A percentile compares a stretch with the other conserved stretches of the same genome.
Conservation (phyloP, 1,140 invertebrate species). For the Sitophilus oryzae region DNA sequence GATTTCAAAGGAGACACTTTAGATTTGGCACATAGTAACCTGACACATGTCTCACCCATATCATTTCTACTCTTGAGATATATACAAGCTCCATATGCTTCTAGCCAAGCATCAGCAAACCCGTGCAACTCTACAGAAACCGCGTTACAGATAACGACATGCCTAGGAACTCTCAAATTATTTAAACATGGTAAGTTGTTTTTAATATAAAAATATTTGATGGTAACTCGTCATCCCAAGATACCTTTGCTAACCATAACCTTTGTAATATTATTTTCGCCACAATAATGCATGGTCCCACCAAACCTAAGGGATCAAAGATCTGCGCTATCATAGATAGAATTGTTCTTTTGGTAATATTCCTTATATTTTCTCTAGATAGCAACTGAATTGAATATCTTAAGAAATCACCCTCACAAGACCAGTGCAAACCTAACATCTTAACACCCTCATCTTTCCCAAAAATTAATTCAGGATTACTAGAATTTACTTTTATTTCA, state of each 20-base stretch:
- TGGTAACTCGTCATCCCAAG: constrained; percentile 26
- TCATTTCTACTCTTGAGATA: constrained; percentile 16
- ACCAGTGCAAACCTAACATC: no score
- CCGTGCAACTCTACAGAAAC: constrained; percentile 16
- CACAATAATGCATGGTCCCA: constrained; percentile 24
- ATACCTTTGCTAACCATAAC: constrained; percentile 15
- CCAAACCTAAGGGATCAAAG: constrained; percentile 30
- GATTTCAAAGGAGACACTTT: no score
- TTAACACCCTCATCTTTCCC: no score
- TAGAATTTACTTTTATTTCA: no score
- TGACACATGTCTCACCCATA: no score
- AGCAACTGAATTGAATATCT: no score
- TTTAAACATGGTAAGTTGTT: background rate
- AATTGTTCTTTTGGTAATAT: constrained; percentile 13
- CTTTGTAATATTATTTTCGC: constrained; percentile 28
- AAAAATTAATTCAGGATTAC: no score
- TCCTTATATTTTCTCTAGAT: no score
- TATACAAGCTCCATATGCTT: constrained; percentile 34
- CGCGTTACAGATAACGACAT: background rate
- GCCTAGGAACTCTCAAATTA: constrained; percentile 17
- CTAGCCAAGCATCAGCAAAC: constrained; percentile 33
- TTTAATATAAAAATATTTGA: constrained; percentile 28
- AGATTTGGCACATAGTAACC: no score
- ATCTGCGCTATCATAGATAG: constrained; percentile 23
- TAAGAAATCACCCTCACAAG: no score